These are phyloP conservation scores for Amblyornis subalaris DNA, from an alignment of 2,113 vertebrate species.

Conservation along the genomic window DNA sequence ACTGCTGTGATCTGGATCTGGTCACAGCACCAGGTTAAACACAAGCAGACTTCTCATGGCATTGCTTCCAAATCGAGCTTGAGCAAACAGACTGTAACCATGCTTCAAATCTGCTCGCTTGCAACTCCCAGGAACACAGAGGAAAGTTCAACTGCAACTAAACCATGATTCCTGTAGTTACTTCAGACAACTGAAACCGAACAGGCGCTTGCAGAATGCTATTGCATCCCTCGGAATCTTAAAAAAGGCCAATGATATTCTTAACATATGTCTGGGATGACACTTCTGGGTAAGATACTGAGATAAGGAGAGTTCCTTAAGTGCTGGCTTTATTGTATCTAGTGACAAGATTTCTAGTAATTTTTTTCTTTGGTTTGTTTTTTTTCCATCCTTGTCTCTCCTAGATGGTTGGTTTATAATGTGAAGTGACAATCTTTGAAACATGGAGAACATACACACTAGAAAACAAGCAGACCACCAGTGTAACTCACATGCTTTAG, in stretches of 20 bases:
- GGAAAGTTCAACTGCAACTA: not conserved
- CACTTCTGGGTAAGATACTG: not conserved
- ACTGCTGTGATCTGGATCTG: not conserved
- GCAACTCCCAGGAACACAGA: not conserved
- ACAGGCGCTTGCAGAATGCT: not conserved
- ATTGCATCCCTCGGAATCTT: not conserved
- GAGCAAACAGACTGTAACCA: not conserved
- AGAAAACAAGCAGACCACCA: not conserved
- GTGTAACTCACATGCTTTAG: not conserved
- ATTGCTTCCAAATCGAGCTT: not conserved
- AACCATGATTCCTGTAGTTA: not conserved
- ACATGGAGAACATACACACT: not conserved
- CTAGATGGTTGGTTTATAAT: not conserved
- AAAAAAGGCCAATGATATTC: not conserved
- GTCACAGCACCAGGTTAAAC: not conserved
- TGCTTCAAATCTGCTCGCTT: not conserved
- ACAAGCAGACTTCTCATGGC: not conserved
- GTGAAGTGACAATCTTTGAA: not conserved
- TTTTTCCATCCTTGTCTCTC: not conserved
- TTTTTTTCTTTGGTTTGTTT: fast-evolving
- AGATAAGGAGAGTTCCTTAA: not conserved
- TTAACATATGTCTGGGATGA: not conserved
- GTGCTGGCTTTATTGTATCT: not conserved
- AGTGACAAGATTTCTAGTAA: not conserved
- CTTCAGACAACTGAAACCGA: not conserved